These are phyloP conservation scores for Pegoplata infirma DNA, from an alignment of 2,888 invertebrate genomes.

Conservation along the genomic window DNA sequence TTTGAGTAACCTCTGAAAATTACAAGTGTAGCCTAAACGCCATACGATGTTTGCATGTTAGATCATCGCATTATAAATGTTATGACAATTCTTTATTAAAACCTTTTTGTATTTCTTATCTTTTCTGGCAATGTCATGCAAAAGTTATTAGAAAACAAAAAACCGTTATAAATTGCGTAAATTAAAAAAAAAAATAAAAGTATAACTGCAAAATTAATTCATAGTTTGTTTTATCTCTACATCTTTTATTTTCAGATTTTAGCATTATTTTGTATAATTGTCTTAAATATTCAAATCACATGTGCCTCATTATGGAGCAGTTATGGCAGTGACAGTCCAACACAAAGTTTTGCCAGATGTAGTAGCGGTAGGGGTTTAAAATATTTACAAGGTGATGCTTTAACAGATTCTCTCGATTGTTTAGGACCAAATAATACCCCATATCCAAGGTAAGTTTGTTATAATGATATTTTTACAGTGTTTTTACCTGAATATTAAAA, in stretches of 20 bases:
- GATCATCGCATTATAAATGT: constrained; percentile 42
- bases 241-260: constrained; percentile 68
- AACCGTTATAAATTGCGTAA: constrained; percentile 41
- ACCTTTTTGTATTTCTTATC: no score
- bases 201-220: constrained; percentile 31
- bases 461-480: no score
- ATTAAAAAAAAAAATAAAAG: constrained; percentile 3
- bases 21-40: no score
- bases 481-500: neutral
- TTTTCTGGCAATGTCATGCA: constrained; percentile 54
- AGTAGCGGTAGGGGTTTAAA: constrained; percentile 84
- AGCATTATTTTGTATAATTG: constrained; percentile 72
- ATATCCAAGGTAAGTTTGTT: constrained; percentile 87
- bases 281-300: constrained; percentile 65
- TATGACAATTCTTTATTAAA: constrained; percentile 48
- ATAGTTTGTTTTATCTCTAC: constrained; percentile 6
- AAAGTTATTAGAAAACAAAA: constrained; percentile 43
- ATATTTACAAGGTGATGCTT: constrained; percentile 93
- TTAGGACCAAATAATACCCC: constrained; percentile 89
- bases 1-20: no score
- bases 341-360: constrained; percentile 71
- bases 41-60: constrained; percentile 40
- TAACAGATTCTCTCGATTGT: constrained; percentile 87
- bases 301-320: constrained; percentile 75
- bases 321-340: constrained; percentile 67